Base-by-base conservation (phyloP, 2,113 vertebrate species). In the Marmota monax region DNA sequence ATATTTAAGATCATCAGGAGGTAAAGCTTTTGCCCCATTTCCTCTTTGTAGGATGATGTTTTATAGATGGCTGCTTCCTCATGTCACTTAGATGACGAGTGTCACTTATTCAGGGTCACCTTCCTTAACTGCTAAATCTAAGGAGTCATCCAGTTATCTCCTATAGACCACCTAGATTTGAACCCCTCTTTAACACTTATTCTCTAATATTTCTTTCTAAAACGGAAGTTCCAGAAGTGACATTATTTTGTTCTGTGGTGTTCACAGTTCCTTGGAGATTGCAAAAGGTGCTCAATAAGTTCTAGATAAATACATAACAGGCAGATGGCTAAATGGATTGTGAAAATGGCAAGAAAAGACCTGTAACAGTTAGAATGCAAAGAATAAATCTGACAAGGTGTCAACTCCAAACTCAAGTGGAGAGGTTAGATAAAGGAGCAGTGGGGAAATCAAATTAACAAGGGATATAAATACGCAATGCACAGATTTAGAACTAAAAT, bases 401-500 rank as follows among this genome's bases (percentile, higher is more conserved):
- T 39, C 7, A 29, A 39, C 25, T 72, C 20, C 88, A 86, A 72
- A 29, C 12, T 6, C 25, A 63, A 51, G 8, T 32, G 51, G 4
- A 12, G 5, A 69, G 14, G 16, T n/a, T 32, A n/a, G 18, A 56
- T 20, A 51, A 61, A 72, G 20, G 25, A 51, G 23, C 22, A 45
- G 22, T 25, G 4, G n/a, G 29, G 27, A 67, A 48, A 48, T 67
- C 18, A 89, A 74, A 67, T 39, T 51, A 88, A 67, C 13, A 20
- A 90, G 9, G 16, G 2, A 58, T 80, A 86, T 51, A 91, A 74
- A 89, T 2, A 92, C 23, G 29, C 5, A 74, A 51, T 39, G n/a
- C 76, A 95, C 25, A 89, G 74, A 58, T 73, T 14, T 8, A 91
- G 17, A 72, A 70, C 51, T 22, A 65, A 91, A 93, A 89, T 56